Percentiles rank a stretch among this genome's conserved stretches.
Conservation (phyloP, 1,140 invertebrate species). For the Meloidogyne hapla region DNA sequence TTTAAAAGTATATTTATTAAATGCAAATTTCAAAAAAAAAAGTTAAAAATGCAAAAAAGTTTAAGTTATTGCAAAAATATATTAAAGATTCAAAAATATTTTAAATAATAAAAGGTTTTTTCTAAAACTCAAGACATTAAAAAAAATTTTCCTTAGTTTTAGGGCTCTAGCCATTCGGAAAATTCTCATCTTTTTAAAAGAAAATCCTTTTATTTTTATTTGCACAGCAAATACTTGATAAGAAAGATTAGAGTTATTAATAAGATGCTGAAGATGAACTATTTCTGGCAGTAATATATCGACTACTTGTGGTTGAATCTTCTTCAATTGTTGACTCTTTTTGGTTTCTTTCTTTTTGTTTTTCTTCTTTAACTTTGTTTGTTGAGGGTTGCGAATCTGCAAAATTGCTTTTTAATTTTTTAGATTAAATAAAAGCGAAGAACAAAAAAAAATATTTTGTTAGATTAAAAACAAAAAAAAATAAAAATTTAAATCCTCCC, state of each 20-base stretch:
- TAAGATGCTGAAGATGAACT: not conserved
- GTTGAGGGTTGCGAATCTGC: not conserved
- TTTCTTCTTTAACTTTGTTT: not conserved
- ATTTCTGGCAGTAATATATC: conserved; percentile 5
- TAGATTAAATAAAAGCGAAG: not conserved
- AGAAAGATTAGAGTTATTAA: not conserved
- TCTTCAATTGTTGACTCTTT: not conserved
- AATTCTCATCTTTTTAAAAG: not conserved
- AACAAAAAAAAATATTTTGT: not conserved
- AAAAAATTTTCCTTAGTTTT: no score
- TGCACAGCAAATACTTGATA: not conserved
- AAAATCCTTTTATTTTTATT: not conserved
- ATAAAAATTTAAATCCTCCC: not conserved
- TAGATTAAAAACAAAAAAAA: not conserved
- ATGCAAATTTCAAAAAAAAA: not conserved
- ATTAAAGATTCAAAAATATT: not conserved
- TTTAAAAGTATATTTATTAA: not conserved
- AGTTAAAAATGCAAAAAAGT: not conserved
- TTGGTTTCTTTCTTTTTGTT: no score
- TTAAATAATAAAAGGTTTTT: not conserved
- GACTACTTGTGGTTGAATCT: not conserved
- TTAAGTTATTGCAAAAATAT: not conserved
- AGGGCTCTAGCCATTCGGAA: no score
- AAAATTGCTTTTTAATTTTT: not conserved
- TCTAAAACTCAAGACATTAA: not conserved